These are phyloP conservation scores for Paramisgurnus dabryanus DNA, from an alignment of 2,113 vertebrate genomes.

Conservation along the genomic window DNA sequence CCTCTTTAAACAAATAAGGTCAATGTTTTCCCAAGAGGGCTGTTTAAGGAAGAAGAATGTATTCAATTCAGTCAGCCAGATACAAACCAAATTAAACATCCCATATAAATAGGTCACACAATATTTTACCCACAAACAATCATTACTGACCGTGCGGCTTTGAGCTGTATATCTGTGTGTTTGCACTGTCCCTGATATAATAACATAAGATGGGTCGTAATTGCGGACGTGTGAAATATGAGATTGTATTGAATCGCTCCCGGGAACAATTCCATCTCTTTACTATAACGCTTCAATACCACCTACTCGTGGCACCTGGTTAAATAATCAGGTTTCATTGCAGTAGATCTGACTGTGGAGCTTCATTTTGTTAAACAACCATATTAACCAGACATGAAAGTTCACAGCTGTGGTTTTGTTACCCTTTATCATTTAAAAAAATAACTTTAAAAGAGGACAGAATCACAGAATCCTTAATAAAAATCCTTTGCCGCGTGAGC, in stretches of 20 bases:
- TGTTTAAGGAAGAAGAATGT: background rate
- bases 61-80: background rate
- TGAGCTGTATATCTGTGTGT: background rate
- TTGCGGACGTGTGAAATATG: constrained; percentile 9
- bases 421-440: too few relatives aligned
- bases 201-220: background rate
- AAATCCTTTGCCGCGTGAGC: background rate
- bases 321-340: constrained; percentile 24
- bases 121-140: background rate
- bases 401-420: background rate
- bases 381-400: constrained; percentile 4
- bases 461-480: too few relatives aligned
- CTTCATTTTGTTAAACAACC: background rate
- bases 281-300: background rate
- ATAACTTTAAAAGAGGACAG: too few relatives aligned
- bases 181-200: constrained; percentile 5
- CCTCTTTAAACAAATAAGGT: background rate
- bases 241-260: constrained; percentile 8
- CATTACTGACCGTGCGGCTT: background rate
- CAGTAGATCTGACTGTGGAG: background rate
- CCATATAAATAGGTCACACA: background rate
- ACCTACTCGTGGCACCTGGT: constrained; percentile 9
- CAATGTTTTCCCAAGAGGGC: background rate
- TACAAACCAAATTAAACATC: background rate
- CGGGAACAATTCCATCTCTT: background rate